phyloP scores from a whole-genome alignment of 2,888 invertebrate genomes.

The Caradrina kadenii region DNA sequence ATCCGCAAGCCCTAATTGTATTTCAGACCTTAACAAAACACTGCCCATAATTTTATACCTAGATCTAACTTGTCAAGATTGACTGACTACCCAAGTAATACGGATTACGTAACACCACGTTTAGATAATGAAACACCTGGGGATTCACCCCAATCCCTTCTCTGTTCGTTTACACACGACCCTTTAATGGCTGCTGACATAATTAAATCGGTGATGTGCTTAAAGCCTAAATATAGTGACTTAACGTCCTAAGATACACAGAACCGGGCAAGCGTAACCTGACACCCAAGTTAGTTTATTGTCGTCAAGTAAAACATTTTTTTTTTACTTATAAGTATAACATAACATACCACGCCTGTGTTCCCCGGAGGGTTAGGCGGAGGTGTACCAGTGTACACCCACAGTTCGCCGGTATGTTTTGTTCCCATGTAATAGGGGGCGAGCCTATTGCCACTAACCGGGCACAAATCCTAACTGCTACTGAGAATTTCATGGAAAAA shows the following conservation, averaged over 20 bases:
- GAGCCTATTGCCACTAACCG: too few species aligned
- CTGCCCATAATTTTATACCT: not conserved
- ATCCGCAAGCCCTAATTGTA: not conserved
- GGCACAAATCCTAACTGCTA: too few species aligned
- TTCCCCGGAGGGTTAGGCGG: too few species aligned
- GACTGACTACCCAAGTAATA: not conserved
- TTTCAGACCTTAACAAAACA: not conserved
- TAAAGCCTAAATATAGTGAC: not conserved
- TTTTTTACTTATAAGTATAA: too few species aligned
- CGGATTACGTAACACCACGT: not conserved
- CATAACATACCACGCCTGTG: too few species aligned
- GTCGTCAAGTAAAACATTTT: too few species aligned
- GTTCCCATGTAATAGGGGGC: too few species aligned
- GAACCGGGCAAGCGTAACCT: not conserved
- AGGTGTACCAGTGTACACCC: too few species aligned
- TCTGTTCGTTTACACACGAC: not conserved
- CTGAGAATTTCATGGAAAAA: too few species aligned
- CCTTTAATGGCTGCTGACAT: not conserved
- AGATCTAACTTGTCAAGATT: not conserved
- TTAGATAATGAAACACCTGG: constrained; percentile 15
- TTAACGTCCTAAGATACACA: not conserved
- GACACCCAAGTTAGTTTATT: too few species aligned
- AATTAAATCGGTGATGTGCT: not conserved
- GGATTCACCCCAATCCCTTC: not conserved
- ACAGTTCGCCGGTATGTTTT: too few species aligned